Conservation (phyloP, 2,797 vertebrate species). For the Percopsis omiscomaycus region DNA sequence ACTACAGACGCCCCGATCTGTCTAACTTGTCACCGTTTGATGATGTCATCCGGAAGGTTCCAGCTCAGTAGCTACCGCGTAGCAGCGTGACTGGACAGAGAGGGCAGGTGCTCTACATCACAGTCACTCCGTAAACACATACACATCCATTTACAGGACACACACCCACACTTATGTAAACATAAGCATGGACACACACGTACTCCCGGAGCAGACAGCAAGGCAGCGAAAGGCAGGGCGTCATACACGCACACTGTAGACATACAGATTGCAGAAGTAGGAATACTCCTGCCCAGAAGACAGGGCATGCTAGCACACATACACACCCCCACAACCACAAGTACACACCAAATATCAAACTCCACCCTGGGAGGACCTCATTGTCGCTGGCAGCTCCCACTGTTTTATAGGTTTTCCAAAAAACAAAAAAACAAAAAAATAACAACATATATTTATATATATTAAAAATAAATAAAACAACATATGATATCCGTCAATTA, state of each 20-base stretch:
- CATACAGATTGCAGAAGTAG: conserved; percentile 45
- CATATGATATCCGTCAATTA: conserved; percentile 65
- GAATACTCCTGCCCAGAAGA: conserved; percentile 52
- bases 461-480: conserved; percentile 12
- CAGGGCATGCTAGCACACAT: conserved; percentile 11
- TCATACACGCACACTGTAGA: conserved; percentile 44
- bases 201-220: conserved; percentile 38
- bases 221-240: conserved; percentile 35
- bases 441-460: background rate
- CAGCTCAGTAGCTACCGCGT: conserved; percentile 53
- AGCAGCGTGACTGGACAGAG: conserved; percentile 41
- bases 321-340: conserved; percentile 43
- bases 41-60: conserved; percentile 70
- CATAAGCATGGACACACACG: conserved; percentile 10
- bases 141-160: conserved; percentile 1
- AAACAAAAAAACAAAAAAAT: conserved; percentile 41
- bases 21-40: conserved; percentile 68
- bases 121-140: conserved; percentile 38
- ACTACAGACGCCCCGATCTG: conserved; percentile 68
- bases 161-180: conserved; percentile 44
- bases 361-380: conserved; percentile 48
- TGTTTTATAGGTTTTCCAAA: conserved; percentile 51
- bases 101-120: conserved; percentile 71
- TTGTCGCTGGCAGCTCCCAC: conserved; percentile 62
- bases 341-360: conserved; percentile 51